Evolutionary conservation across 1,140 invertebrate species (phyloP), one percentile per base, ranked within the genome.

Genomic region (Muscidifurax raptorellus): DNA sequence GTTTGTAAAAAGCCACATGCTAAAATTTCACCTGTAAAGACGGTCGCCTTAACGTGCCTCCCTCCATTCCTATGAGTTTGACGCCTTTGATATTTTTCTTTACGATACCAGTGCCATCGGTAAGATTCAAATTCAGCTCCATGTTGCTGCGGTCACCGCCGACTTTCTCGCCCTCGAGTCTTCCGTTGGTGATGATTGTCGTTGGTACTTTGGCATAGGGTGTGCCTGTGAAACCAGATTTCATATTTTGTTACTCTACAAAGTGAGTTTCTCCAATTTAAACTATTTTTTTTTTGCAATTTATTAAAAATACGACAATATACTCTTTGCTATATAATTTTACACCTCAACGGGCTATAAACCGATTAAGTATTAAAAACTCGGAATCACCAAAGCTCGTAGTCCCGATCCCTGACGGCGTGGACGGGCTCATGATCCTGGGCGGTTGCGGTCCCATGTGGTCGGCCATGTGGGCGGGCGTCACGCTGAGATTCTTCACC

Each of bases 51-150:
- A 93, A 75, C 0, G 90, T 91, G 36, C 91, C 91, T 71, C 91
- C 92, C 52, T 93, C 92, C 92, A 93, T 93, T 7, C 92, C 92
- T 75, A 93, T 90, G 9, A 93, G 84, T 76, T 93, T 93, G 0
- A 93, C 92, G 0, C 92, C 92, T 78, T 93, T 92, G 0, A 93
- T 90, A 59, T 92, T 92, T 44, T 93, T 93, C 74, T 92, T 92
- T 12, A 85, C 84, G 83, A 80, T 83, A 64, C 87, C 80, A 44
- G 80, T 86, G 40, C 87, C 89, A 15, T 90, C 89, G 0, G 90
- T 91, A 0, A 90, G 67, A 76, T 90, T 92, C 2, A 92, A 86
- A 86, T 91, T 92, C 0, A 93, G 86, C 47, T 93, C 92, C 82
- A 92, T 87, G 15, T 91, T 91, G 40, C 89, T 92, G 36, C 90